phyloP scores from a whole-genome alignment of 2,888 invertebrate genomes.

The Phaedon cochleariae region DNA sequence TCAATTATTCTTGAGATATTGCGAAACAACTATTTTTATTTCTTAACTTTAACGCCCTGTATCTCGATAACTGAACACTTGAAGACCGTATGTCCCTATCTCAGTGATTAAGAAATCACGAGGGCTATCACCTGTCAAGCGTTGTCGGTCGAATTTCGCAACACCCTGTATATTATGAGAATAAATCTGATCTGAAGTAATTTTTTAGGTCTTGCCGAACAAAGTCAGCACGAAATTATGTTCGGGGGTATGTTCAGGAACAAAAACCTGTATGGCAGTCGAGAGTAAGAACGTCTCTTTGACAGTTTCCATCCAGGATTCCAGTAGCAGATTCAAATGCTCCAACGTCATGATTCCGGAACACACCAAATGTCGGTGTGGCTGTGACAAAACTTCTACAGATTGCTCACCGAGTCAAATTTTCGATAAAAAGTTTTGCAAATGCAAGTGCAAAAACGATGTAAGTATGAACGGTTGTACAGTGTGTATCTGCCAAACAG shows the following conservation, averaged over 20 bases:
- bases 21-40: too few relatives aligned
- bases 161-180: too few relatives aligned
- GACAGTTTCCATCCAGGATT: constrained; percentile 21
- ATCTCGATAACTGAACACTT: too few relatives aligned
- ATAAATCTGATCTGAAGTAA: too few relatives aligned
- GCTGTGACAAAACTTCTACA: constrained; percentile 22
- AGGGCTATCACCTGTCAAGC: too few relatives aligned
- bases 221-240: constrained; percentile 32
- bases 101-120: too few relatives aligned
- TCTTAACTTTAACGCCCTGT: too few relatives aligned
- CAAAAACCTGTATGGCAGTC: constrained; percentile 28
- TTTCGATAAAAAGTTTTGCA: constrained; percentile 33
- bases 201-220: constrained; percentile 27
- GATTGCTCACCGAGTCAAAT: constrained; percentile 24
- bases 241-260: constrained; percentile 28
- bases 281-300: constrained; percentile 23
- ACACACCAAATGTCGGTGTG: constrained; percentile 33
- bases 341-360: constrained; percentile 28
- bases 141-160: too few relatives aligned
- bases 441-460: constrained; percentile 34
- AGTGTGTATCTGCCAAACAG: too few relatives aligned
- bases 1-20: too few relatives aligned
- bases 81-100: too few relatives aligned
- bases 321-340: constrained; percentile 22
- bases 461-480: constrained; percentile 12